Evolutionary conservation across 2,797 vertebrate species (phyloP), one percentile per base, ranked within the genome.

Genomic region (Ctenochaetus hawaiiensis): DNA sequence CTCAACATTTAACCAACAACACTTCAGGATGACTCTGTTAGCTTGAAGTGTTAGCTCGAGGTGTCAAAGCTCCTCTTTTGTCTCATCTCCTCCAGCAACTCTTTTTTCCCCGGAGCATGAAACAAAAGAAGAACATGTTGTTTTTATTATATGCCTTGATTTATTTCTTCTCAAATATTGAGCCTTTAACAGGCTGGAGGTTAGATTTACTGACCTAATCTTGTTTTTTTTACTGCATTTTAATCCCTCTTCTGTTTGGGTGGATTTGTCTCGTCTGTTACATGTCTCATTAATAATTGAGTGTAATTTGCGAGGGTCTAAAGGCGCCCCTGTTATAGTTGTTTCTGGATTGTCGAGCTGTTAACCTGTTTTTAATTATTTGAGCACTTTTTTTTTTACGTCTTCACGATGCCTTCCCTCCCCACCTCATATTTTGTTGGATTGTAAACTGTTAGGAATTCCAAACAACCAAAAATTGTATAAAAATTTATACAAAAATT

Each of bases 1-100:
- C 74, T 60, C 69, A 83, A 86, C 91, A 86, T 83, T 85, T 87
- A 83, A 61, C 67, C 83, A 80, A 73, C 87, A 84, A 77, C 80
- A 80, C 72, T 72, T 82, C 61, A 67, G 78, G 72, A 68, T 58
- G 61, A 77, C 77, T 85, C 83, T 73, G 70, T 67, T 68, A 57
- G 66, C 67, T 68, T 37, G 1, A 62, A 60, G 44, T 64, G 71
- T 80, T 62, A 70, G 75, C 57, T 47, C 14, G 26, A 56, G 56
- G 67, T 83, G 77, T 83, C 75, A 62, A 6, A 34, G 62, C 78
- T 81, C 64, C 51, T 78, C 43, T 59, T 20, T 56, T 45, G 44
- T 47, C 30, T 34, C 30, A 34, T 34, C 30, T 34, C 30, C 53
- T 74, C 57, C 56, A 45, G 62, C 45, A 60, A 59, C 65, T 81